Conservation (phyloP, 2,888 invertebrate genomes). For the Apotomis capreana region DNA sequence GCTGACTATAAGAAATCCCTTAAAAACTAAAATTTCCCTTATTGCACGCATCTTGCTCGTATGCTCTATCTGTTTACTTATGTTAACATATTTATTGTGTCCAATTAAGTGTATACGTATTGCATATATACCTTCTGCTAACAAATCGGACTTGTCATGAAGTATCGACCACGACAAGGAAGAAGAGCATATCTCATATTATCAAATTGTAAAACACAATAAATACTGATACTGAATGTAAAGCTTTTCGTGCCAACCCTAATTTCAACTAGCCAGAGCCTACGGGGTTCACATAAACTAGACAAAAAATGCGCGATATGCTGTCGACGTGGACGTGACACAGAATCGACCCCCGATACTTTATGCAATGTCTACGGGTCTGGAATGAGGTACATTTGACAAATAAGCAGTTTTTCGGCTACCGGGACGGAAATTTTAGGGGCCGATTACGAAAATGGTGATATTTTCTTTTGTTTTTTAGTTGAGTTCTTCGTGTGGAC, state of each 20-base stretch:
- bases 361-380: constrained; percentile 19
- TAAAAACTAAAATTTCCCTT: too few species aligned
- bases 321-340: constrained; percentile 33
- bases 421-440: background rate
- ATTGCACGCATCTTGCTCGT: too few species aligned
- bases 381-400: background rate
- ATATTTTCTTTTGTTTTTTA: background rate
- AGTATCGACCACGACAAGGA: too few species aligned
- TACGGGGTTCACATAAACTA: constrained; percentile 29
- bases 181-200: too few species aligned
- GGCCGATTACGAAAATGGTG: background rate
- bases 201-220: too few species aligned
- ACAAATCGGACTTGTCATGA: too few species aligned
- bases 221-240: background rate
- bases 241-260: constrained; percentile 7
- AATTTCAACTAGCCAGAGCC: constrained; percentile 23
- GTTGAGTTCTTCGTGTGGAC: too few species aligned
- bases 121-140: too few species aligned
- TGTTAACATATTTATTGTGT: too few species aligned
- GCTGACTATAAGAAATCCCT: too few species aligned
- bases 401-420: constrained; percentile 19
- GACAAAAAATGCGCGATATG: constrained; percentile 30
- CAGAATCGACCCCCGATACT: constrained; percentile 27
- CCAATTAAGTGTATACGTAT: too few species aligned
- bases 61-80: too few species aligned